Conservation (phyloP, 2,888 invertebrate species). For the Falcaria lacertinaria region DNA sequence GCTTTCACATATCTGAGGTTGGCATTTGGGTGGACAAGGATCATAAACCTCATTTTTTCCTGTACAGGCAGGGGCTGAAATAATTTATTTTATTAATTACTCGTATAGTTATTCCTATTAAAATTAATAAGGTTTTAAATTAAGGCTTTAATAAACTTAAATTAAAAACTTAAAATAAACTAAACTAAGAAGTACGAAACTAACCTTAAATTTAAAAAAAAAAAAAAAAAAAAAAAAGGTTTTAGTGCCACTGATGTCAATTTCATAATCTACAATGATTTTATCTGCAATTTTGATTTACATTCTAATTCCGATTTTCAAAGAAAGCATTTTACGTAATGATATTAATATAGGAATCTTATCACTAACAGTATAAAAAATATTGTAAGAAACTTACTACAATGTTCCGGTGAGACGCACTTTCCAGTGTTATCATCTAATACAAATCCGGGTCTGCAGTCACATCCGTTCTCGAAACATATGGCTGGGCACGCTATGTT, state of each 20-base stretch:
- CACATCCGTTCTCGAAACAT: constrained; percentile 14
- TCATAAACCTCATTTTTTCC: constrained; percentile 16
- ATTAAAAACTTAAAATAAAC: too few relatives aligned
- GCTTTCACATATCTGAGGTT: constrained; percentile 27
- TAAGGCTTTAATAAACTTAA: too few relatives aligned
- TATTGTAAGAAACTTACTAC: constrained; percentile 19
- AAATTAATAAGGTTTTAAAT: too few relatives aligned
- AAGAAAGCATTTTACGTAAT: too few relatives aligned
- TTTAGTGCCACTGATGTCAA: too few relatives aligned
- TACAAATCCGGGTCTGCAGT: constrained; percentile 13
- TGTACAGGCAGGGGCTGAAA: neutral
- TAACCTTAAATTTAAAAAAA: neutral
- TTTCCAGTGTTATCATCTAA: constrained; percentile 10
- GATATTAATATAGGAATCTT: too few relatives aligned
- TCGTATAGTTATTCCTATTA: too few relatives aligned
- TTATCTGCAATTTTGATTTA: too few relatives aligned
- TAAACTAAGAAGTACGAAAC: too few relatives aligned
- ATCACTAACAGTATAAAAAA: neutral
- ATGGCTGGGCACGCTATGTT: constrained; percentile 7
- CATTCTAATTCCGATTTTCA: too few relatives aligned
- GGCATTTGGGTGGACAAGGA: constrained; percentile 23
- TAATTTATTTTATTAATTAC: too few relatives aligned
- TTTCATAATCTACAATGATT: too few relatives aligned
- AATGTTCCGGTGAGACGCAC: constrained; percentile 18
- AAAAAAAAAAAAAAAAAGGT: neutral